phyloP scores from a whole-genome alignment of 2,888 invertebrate genomes.

The Sepioteuthis lessoniana region DNA sequence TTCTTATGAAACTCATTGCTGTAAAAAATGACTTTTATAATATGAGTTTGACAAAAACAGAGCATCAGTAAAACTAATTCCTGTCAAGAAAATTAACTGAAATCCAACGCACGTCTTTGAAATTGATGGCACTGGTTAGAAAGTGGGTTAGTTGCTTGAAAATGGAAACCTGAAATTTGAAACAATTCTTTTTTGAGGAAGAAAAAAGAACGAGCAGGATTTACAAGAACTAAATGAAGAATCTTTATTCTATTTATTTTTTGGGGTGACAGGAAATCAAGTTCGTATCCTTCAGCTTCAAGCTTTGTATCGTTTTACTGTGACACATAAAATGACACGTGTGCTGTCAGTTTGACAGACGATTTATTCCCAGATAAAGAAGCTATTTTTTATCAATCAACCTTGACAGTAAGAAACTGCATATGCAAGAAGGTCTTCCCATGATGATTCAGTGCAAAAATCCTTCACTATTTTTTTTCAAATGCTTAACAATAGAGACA shows the following conservation, averaged over 20 bases:
- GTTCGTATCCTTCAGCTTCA: constrained; percentile 1
- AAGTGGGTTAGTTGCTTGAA: not conserved
- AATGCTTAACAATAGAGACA: no score
- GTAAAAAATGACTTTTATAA: not conserved
- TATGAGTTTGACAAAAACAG: not conserved
- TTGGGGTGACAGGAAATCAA: not conserved
- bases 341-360: constrained; percentile 23
- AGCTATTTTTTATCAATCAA: not conserved
- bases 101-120: not conserved
- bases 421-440: not conserved
- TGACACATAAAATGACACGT: not conserved
- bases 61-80: not conserved
- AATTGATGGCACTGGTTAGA: not conserved
- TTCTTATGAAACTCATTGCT: no score
- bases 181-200: not conserved
- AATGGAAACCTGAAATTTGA: constrained; percentile 6
- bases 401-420: not conserved
- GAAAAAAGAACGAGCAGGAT: not conserved
- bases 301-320: not conserved
- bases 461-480: not conserved
- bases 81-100: not conserved
- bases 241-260: not conserved
- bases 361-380: not conserved
- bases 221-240: not conserved
- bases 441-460: not conserved